Base-by-base conservation (phyloP, 2,797 vertebrate genomes). In the Sebastes matsubarae region DNA sequence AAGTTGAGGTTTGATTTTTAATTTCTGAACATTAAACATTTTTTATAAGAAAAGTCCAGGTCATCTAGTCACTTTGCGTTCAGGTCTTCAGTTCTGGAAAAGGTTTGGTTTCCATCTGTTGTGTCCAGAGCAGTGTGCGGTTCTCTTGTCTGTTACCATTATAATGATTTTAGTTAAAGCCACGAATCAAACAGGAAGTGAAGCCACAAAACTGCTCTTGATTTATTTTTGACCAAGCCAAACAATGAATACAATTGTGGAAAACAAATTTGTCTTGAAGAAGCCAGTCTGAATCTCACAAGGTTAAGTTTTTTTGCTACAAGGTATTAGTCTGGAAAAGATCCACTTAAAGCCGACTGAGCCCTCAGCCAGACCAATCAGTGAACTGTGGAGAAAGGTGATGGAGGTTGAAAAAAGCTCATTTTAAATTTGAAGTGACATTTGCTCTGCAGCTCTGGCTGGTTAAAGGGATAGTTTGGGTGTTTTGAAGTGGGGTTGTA, bases 1-100 rank as follows among this genome's bases (percentile, higher is more conserved):
- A 96, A 94, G 82, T 90, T 88, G 87, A 74, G 78, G 78, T 76
- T 67, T 76, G 80, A 77, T 84, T 83, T 81, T 83, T 81, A n/a
- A 72, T 82, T 83, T 82, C 29, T 80, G 77, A 88, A 93, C 77
- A 87, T 83, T 82, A 65, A 88, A 82, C 38, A 63, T 64, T 81
- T 73, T 32, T 79, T 52, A 18, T 27, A 65, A 61, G 46, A 46
- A 52, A 60, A 34, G 8, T 85, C 54, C 59, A 55, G 58, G 27
- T 68, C 22, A 65, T 77, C 73, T 73, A 63, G 14, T 84, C 63
- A 78, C 68, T 87, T 82, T 77, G 50, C 66, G 74, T 66, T 82
- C 75, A 79, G 55, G 34, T 77, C 38, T 73, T 66, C 12, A 30
- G 4, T 67, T 85, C 64, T 67, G 59, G 3, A 16, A 65, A 72